phyloP scores from a whole-genome alignment of 2,113 vertebrate genomes.

The Taxidea taxus region DNA sequence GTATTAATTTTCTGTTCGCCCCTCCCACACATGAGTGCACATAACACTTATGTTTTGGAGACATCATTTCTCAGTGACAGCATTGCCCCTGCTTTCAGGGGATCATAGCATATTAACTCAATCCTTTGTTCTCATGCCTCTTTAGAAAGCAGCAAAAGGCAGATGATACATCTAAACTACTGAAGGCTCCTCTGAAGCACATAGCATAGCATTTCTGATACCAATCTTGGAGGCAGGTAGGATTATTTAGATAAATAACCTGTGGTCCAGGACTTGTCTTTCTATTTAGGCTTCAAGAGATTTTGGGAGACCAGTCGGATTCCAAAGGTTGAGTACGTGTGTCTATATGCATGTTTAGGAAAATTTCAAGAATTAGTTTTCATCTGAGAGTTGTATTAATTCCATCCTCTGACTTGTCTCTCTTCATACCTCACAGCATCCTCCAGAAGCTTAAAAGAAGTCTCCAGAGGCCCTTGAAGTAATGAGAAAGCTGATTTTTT shows the following conservation, averaged over 20 bases:
- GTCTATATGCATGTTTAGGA: not conserved
- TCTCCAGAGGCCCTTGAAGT: conserved; percentile 73
- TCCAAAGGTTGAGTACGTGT: not conserved
- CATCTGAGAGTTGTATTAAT: conserved; percentile 56
- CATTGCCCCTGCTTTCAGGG: not conserved
- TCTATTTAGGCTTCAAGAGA: not conserved
- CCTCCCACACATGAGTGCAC: not conserved
- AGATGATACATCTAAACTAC: not conserved
- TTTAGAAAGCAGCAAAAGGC: conserved; percentile 9
- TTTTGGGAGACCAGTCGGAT: not conserved
- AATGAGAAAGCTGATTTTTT: conserved; percentile 68
- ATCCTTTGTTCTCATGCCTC: not conserved
- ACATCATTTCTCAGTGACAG: not conserved
- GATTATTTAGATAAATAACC: not conserved
- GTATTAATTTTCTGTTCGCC: not conserved
- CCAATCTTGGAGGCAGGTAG: not conserved
- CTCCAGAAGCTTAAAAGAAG: conserved; percentile 67
- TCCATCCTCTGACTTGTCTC: conserved; percentile 42
- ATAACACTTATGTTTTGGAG: not conserved
- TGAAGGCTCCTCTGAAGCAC: not conserved
- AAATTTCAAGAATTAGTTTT: conserved; percentile 38
- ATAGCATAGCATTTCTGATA: not conserved
- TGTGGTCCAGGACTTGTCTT: not conserved
- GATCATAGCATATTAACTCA: not conserved
- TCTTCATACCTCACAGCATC: conserved; percentile 52